Percentiles rank a stretch among this genome's conserved stretches.
phyloP scores from a whole-genome alignment of 2,113 vertebrate species.

The Pseudonaja textilis region DNA sequence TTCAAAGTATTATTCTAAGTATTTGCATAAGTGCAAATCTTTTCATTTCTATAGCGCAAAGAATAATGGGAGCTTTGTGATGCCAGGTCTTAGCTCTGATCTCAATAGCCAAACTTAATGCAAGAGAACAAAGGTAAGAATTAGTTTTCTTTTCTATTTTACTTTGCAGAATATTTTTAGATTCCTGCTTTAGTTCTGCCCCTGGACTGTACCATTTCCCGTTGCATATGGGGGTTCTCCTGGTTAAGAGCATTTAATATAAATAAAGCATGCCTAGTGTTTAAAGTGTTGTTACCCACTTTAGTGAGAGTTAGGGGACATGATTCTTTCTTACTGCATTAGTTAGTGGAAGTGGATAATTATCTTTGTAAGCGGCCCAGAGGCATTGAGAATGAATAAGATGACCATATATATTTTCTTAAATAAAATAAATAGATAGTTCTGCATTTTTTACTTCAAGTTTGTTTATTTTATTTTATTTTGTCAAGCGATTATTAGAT shows the following conservation, averaged over 20 bases:
- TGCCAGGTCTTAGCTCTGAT: slow-evolving; percentile 48
- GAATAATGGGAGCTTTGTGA: slow-evolving; percentile 58
- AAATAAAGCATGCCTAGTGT: background rate
- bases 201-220: background rate
- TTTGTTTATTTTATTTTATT: no score
- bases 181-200: background rate
- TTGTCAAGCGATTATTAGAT: no score
- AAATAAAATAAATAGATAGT: background rate
- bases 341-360: background rate
- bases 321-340: background rate
- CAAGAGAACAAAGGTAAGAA: slow-evolving; percentile 55
- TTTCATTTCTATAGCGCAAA: slow-evolving; percentile 45
- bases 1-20: slow-evolving; percentile 32
- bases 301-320: background rate
- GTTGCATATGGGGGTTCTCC: background rate
- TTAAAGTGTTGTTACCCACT: background rate
- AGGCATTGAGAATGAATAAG: background rate
- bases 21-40: slow-evolving; percentile 48
- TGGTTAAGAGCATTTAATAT: background rate
- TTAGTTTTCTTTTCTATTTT: slow-evolving; percentile 6
- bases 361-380: background rate
- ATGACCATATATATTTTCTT: background rate
- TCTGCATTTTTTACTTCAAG: background rate
- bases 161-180: background rate
- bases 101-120: slow-evolving; percentile 44